Evolutionary conservation across 1,140 invertebrate species (phyloP).

Genomic region (Delia radicum): DNA sequence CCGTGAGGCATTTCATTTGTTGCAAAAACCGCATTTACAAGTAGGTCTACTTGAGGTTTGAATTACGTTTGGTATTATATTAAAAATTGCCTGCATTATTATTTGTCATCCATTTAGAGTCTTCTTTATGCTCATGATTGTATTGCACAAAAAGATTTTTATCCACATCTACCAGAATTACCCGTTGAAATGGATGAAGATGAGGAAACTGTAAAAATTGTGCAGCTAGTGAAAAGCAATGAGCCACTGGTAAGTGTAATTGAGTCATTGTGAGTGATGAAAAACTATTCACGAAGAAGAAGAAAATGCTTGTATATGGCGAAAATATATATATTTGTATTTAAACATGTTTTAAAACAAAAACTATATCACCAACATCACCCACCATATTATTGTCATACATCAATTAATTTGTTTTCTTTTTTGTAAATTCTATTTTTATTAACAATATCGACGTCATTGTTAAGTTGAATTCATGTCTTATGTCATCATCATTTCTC

Average conservation of each 20-base stretch:
- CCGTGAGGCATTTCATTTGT: slow-evolving; percentile 76
- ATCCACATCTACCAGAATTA: slow-evolving; percentile 85
- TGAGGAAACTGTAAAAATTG: slow-evolving; percentile 95
- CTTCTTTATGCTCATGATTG: slow-evolving; percentile 90
- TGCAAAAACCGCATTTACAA: slow-evolving; percentile 85
- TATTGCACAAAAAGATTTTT: slow-evolving; percentile 92
- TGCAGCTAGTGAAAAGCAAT: slow-evolving; percentile 94
- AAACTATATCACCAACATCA: background rate
- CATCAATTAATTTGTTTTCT: background rate
- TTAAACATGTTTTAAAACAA: too few relatives aligned
- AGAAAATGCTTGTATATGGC: background rate
- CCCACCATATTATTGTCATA: background rate
- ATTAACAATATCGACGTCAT: background rate
- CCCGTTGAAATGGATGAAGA: slow-evolving; percentile 87
- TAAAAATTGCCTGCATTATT: slow-evolving; percentile 15
- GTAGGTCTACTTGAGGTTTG: slow-evolving; percentile 56
- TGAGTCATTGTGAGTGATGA: too few relatives aligned
- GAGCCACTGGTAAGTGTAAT: slow-evolving; percentile 83
- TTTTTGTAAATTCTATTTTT: background rate
- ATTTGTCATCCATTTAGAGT: slow-evolving; percentile 62
- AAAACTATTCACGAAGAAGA: too few relatives aligned
- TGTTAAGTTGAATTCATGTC: background rate
- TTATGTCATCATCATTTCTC: background rate
- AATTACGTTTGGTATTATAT: slow-evolving; percentile 1
- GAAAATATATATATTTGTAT: background rate